phyloP scores from a whole-genome alignment of 2,888 invertebrate species.

The Mythimna impura region DNA sequence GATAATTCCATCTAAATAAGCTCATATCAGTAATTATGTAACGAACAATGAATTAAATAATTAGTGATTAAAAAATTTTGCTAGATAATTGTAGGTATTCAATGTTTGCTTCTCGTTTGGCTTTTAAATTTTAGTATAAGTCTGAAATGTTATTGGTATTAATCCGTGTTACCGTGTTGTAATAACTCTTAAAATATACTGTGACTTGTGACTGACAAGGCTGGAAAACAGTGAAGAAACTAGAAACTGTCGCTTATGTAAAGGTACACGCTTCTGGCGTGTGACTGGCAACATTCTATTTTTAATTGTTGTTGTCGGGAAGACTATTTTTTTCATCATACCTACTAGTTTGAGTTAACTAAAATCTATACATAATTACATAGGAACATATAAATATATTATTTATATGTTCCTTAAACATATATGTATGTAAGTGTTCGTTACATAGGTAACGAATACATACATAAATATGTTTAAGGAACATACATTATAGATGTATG shows the following conservation, averaged over 20 bases:
- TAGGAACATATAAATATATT: too few relatives aligned
- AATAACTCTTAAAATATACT: constrained; percentile 13
- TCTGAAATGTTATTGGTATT: neutral
- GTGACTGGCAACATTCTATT: constrained; percentile 19
- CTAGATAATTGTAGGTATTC: too few relatives aligned
- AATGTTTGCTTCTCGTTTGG: neutral
- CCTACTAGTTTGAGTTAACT: neutral
- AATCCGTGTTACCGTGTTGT: too few relatives aligned
- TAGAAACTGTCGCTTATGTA: constrained; percentile 13
- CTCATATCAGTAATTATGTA: neutral
- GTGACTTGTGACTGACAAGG: constrained; percentile 10
- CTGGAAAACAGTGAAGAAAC: constrained; percentile 9
- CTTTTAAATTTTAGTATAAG: neutral
- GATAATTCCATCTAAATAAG: neutral
- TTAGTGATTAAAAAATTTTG: neutral
- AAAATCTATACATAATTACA: too few relatives aligned
- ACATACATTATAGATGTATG: too few relatives aligned
- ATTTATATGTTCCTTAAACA: too few relatives aligned
- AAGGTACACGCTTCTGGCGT: neutral
- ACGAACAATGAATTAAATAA: neutral
- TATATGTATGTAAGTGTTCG: too few relatives aligned
- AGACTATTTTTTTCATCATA: neutral
- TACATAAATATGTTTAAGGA: too few relatives aligned
- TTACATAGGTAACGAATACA: too few relatives aligned
- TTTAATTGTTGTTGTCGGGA: constrained; percentile 7